phyloP scores from a whole-genome alignment of 92 coral and sea anemone genomes.

The Heteractis magnifica region DNA sequence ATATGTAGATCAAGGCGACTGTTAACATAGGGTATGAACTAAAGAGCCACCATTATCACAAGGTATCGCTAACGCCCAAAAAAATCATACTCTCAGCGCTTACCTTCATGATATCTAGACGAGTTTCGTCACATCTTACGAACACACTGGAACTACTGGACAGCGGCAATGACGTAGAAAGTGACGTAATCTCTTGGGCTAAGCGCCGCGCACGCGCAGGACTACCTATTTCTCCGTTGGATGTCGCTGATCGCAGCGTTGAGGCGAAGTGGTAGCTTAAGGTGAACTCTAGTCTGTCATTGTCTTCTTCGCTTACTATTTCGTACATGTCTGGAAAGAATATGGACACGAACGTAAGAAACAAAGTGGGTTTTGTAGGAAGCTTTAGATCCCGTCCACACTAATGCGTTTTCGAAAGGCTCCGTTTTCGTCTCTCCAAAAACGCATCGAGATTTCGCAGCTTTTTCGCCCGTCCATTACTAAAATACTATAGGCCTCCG shows the following conservation, averaged over 20 bases:
- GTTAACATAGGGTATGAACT: not conserved
- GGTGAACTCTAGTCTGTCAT: constrained; percentile 70
- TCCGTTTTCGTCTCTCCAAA: no score
- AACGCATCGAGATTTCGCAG: no score
- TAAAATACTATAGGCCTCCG: no score
- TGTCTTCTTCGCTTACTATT: constrained; percentile 80
- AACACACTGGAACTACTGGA: constrained; percentile 96
- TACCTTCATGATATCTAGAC: constrained; percentile 99
- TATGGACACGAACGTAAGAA: not conserved
- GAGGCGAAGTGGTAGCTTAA: constrained; percentile 88
- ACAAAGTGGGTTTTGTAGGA: not conserved
- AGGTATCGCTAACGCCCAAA: not conserved
- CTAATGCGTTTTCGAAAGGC: no score
- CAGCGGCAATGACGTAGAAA: constrained; percentile 95
- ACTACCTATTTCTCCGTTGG: constrained; percentile 77
- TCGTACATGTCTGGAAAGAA: constrained; percentile 68
- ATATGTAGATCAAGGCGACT: not conserved
- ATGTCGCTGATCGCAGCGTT: constrained; percentile 86
- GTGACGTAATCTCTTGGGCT: constrained; percentile 98
- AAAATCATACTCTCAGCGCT: no score
- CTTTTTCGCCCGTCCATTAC: no score
- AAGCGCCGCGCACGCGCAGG: constrained; percentile 93
- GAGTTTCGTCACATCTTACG: constrained; percentile 95
- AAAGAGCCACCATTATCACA: not conserved
- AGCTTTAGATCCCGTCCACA: no score